Evolutionary conservation across 2,888 invertebrate genomes (phyloP).

Genomic region (Nycteola revayana): DNA sequence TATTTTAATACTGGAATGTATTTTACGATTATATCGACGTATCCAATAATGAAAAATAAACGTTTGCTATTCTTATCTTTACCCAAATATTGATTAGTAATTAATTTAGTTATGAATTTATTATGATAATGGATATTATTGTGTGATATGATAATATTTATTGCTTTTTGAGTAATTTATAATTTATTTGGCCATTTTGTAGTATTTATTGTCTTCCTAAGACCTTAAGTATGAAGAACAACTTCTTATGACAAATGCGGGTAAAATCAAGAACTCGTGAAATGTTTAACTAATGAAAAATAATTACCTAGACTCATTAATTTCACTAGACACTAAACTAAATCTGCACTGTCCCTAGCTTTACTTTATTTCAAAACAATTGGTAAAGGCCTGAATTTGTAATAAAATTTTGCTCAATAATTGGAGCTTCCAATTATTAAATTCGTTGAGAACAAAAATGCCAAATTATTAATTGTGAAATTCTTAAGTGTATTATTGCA

Average conservation of each 20-base stretch:
- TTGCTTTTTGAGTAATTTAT: conserved; percentile 39
- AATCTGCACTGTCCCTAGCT: too few species aligned
- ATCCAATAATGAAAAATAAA: conserved; percentile 39
- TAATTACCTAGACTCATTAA: too few species aligned
- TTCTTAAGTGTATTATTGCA: conserved; percentile 29
- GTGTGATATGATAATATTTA: conserved; percentile 54
- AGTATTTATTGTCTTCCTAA: conserved; percentile 38
- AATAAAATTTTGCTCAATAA: conserved; percentile 60
- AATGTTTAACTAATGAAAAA: too few species aligned
- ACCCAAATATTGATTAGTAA: conserved; percentile 38
- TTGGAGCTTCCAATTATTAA: conserved; percentile 58
- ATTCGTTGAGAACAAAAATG: conserved; percentile 22
- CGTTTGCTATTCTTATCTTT: conserved; percentile 51
- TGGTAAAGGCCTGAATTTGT: conserved; percentile 14
- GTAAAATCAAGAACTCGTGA: conserved; percentile 9
- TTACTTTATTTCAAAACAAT: background rate
- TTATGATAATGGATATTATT: conserved; percentile 40
- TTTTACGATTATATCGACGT: conserved; percentile 62
- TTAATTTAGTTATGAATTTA: conserved; percentile 35
- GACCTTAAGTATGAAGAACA: conserved; percentile 16
- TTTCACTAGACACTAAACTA: too few species aligned
- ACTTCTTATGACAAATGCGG: conserved; percentile 15
- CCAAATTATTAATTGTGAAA: conserved; percentile 36
- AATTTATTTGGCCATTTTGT: conserved; percentile 29
- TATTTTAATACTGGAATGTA: conserved; percentile 77